Percentiles rank a stretch among this genome's conserved stretches.
phyloP scores from a whole-genome alignment of 2,888 invertebrate genomes.

The Calameuta idolon region DNA sequence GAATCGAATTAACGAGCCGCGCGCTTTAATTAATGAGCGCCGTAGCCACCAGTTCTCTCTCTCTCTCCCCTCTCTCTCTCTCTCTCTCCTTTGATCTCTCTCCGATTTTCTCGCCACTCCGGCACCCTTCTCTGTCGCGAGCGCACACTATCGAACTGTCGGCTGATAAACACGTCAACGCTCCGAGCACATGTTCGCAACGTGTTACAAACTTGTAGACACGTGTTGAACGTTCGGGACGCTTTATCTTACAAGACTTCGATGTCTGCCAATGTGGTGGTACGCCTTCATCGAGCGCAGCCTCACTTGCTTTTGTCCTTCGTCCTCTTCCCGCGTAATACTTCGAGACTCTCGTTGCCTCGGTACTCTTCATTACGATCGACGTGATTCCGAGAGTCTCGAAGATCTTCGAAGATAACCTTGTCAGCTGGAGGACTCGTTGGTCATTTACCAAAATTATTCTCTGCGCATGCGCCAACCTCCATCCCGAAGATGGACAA shows the following conservation, averaged over 20 bases:
- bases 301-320: constrained; percentile 24
- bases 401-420: not conserved
- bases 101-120: not conserved
- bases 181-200: not conserved
- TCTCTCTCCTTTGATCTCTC: not conserved
- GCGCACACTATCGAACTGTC: constrained; percentile 9
- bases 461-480: not conserved
- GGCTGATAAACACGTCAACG: constrained; percentile 47
- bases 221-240: constrained; percentile 39
- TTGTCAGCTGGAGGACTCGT: not conserved
- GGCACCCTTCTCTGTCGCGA: not conserved
- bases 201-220: constrained; percentile 24
- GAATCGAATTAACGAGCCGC: constrained; percentile 24
- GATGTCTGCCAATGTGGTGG: constrained; percentile 43
- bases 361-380: not conserved
- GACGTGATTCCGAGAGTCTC: not conserved
- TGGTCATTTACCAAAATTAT: not conserved
- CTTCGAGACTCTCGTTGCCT: not conserved
- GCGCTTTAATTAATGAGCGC: constrained; percentile 24
- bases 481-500: constrained; percentile 27
- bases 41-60: not conserved
- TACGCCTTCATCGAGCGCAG: constrained; percentile 35
- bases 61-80: not conserved
- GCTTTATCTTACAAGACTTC: constrained; percentile 52
- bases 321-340: not conserved